Percentiles rank a stretch among this genome's conserved stretches.
phyloP scores from a whole-genome alignment of 2,797 vertebrate species.

The Sebastes taczanowskii region DNA sequence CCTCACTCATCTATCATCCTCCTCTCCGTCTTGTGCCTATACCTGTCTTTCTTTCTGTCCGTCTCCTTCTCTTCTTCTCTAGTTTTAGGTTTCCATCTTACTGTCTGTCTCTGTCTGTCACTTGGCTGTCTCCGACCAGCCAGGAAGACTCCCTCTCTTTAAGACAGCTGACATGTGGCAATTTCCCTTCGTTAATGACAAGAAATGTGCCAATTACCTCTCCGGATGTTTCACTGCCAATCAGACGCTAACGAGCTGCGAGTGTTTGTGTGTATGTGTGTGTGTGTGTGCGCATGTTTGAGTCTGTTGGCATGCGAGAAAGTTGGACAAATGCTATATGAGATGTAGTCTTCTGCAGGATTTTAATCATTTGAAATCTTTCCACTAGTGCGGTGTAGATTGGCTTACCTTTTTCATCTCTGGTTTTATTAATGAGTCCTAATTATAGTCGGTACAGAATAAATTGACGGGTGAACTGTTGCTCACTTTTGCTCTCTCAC shows the following conservation, averaged over 20 bases:
- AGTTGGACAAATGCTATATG: constrained; percentile 31
- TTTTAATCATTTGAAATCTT: constrained; percentile 48
- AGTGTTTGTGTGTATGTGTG: constrained; percentile 69
- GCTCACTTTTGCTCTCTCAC: constrained; percentile 53
- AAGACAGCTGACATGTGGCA: constrained; percentile 88
- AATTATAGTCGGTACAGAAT: constrained; percentile 58
- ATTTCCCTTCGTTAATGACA: constrained; percentile 90
- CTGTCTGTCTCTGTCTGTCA: constrained; percentile 26
- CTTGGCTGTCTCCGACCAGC: constrained; percentile 41
- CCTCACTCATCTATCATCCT: constrained; percentile 38
- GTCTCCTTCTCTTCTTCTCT: constrained; percentile 6
- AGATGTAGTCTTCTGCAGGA: constrained; percentile 24
- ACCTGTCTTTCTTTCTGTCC: constrained; percentile 7
- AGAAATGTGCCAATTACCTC: constrained; percentile 95
- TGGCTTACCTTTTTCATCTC: constrained; percentile 55
- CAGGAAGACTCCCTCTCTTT: constrained; percentile 57
- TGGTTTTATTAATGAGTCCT: constrained; percentile 64
- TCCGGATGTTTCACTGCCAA: constrained; percentile 90
- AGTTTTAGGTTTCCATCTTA: constrained; percentile 29
- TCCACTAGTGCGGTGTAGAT: constrained; percentile 5
- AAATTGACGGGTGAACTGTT: constrained; percentile 57
- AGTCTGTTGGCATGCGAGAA: constrained; percentile 39
- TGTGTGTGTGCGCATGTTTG: constrained; percentile 14
- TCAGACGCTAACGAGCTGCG: constrained; percentile 89
- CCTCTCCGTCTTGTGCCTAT: neutral